phyloP scores from a whole-genome alignment of 2,797 vertebrate species.

The Astyanax mexicanus region DNA sequence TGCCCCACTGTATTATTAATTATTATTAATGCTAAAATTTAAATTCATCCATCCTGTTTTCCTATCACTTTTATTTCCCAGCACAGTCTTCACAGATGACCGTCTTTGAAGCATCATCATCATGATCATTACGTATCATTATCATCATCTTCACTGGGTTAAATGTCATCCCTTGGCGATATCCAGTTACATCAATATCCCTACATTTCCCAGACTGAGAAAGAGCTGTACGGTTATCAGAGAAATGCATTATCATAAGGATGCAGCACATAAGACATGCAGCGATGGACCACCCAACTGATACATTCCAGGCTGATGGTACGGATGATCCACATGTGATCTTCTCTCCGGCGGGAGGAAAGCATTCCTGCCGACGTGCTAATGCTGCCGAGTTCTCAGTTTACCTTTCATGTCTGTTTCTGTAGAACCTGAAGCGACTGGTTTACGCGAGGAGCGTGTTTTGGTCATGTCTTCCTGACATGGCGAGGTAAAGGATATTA shows the following conservation, averaged over 20 bases:
- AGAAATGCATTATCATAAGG: not conserved
- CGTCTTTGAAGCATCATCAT: not conserved
- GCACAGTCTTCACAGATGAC: no score
- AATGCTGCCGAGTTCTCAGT: conserved; percentile 59
- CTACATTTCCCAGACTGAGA: not conserved
- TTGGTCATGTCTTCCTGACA: conserved; percentile 68
- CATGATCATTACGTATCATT: no score
- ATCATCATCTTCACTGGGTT: no score
- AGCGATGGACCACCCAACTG: conserved; percentile 30
- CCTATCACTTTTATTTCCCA: no score
- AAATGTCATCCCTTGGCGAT: no score
- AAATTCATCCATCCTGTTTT: no score
- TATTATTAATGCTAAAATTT: no score
- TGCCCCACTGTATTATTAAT: no score
- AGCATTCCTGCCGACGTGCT: conserved; percentile 57
- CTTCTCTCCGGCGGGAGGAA: conserved; percentile 13
- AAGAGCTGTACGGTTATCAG: not conserved
- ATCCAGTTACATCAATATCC: not conserved
- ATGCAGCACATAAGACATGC: conserved; percentile 13
- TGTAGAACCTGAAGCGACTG: conserved; percentile 63
- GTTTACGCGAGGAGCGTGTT: conserved; percentile 72
- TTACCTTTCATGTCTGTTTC: conserved; percentile 73
- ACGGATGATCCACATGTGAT: conserved; percentile 56
- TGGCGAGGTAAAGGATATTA: conserved; percentile 69
- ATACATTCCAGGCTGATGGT: conserved; percentile 14